phyloP scores from a whole-genome alignment of 2,888 invertebrate species.

The Drosophila flavopinicola region DNA sequence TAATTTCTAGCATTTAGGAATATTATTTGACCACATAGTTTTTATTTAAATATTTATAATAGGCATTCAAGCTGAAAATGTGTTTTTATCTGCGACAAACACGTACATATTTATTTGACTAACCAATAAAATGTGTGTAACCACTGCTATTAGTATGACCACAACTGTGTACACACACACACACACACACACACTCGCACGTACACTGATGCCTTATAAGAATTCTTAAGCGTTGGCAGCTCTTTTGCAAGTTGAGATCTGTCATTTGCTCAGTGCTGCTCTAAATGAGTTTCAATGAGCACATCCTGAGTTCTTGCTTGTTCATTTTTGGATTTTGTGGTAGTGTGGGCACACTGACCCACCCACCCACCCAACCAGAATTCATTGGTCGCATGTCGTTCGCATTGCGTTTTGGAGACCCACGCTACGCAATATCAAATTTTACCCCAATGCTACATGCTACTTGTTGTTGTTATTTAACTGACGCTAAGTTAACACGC shows the following conservation, averaged over 20 bases:
- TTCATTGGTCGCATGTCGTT: neutral
- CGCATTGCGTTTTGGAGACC: slow-evolving; percentile 22
- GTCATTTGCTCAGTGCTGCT: slow-evolving; percentile 9
- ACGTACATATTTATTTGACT: too few species aligned
- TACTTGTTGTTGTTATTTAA: slow-evolving; percentile 31
- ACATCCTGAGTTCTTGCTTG: slow-evolving; percentile 50
- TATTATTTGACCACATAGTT: too few species aligned
- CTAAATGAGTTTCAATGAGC: slow-evolving; percentile 50
- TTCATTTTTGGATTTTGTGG: neutral
- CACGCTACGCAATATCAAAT: slow-evolving; percentile 54
- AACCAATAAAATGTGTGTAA: too few species aligned
- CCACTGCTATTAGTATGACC: too few species aligned
- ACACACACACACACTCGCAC: neutral
- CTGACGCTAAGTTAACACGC: slow-evolving; percentile 20
- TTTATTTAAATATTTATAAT: too few species aligned
- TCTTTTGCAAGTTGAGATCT: slow-evolving; percentile 27
- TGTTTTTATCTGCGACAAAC: too few species aligned
- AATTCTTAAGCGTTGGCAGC: neutral
- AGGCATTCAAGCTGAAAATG: too few species aligned
- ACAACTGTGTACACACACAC: slow-evolving; percentile 4
- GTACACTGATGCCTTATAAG: neutral
- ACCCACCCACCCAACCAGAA: slow-evolving; percentile 14
- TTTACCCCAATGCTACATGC: slow-evolving; percentile 29
- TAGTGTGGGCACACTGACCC: slow-evolving; percentile 24
- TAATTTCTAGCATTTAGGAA: too few species aligned